Evolutionary conservation across 2,113 vertebrate species (phyloP), one percentile per base, ranked within the genome.

Genomic region (Chascanopsetta lugubris): DNA sequence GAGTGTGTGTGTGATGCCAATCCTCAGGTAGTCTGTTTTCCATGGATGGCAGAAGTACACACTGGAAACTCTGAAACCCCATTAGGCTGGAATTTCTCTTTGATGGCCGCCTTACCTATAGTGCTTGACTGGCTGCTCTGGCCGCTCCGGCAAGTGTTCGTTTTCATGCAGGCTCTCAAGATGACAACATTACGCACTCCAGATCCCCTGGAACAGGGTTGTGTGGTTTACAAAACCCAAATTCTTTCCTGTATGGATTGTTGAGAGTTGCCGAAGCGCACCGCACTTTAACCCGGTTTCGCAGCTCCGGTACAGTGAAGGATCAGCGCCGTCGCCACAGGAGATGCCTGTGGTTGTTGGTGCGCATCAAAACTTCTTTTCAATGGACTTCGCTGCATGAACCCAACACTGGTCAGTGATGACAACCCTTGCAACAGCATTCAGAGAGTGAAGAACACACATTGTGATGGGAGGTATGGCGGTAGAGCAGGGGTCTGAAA

Each of bases 171-270:
- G 75, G 64, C 81, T 76, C 84, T 86, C 74, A 72, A 85, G 80
- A 88, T 87, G 86, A 88, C 88, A 89, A 85, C 86, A 84, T 89
- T 89, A 89, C 63, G 79, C 70, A 82, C 87, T 89, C 87, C 79
- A 77, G 87, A 88, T 83, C 72, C 48, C 72, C 75, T 67, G 67
- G 73, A 72, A 83, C 63, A 77, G 74, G 76, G 76, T 56, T 83
- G 63, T 78, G 75, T 69, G 82, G 80, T 89, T 88, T 80, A 86
- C 71, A 66, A 68, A n/a, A 70, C 80, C 84, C 75, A 65, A 59
- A 86, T 83, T 89, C 80, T 82, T 86, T 87, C 86, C 80, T 86
- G 80, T 89, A 85, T 82, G 80, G 76, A 82, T 75, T 75, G 68
- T 83, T 82, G 69, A 84, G 83, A 79, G 67, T 55, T 76, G 75